A percentile compares a stretch with the other conserved stretches of the same genome.
These are phyloP conservation scores for Theodoxus fluviatilis DNA, from an alignment of 2,888 invertebrate species.

Conservation along the genomic window DNA sequence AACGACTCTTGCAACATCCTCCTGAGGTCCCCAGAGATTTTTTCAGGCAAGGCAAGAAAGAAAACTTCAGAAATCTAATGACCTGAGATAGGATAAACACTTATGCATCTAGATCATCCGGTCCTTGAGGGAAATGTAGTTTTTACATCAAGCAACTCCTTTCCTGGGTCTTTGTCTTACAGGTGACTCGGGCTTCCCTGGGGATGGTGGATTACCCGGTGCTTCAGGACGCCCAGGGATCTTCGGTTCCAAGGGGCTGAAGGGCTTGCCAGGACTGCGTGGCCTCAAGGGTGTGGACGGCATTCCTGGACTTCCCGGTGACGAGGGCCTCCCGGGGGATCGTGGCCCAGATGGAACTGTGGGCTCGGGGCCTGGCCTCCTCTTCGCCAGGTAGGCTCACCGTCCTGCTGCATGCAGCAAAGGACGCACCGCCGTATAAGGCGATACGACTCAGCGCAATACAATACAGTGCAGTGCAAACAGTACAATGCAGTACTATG, in stretches of 20 bases:
- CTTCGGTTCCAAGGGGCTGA: no score
- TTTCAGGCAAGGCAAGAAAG: no score
- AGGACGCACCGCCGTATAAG: no score
- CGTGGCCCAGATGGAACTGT: constrained; percentile 40
- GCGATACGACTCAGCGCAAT: no score
- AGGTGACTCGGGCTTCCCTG: constrained; percentile 34
- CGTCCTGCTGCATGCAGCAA: not conserved
- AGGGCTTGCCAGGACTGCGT: constrained; percentile 35
- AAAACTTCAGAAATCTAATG: no score
- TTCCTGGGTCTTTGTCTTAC: constrained; percentile 14
- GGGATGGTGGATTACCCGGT: constrained; percentile 27
- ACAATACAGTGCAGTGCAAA: no score
- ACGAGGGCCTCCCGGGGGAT: constrained; percentile 44
- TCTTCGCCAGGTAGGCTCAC: constrained; percentile 56
- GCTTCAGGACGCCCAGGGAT: constrained; percentile 27
- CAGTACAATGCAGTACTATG: no score
- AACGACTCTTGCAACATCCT: no score
- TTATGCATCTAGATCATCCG: no score
- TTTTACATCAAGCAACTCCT: constrained; percentile 1
- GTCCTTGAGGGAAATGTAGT: no score
- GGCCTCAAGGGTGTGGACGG: constrained; percentile 33
- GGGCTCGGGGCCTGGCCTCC: constrained; percentile 53
- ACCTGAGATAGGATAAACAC: no score
- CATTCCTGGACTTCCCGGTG: constrained; percentile 29
- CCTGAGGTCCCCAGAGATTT: no score